Evolutionary conservation across 2,888 invertebrate species (phyloP).

Genomic region (Sarcophaga variegata): DNA sequence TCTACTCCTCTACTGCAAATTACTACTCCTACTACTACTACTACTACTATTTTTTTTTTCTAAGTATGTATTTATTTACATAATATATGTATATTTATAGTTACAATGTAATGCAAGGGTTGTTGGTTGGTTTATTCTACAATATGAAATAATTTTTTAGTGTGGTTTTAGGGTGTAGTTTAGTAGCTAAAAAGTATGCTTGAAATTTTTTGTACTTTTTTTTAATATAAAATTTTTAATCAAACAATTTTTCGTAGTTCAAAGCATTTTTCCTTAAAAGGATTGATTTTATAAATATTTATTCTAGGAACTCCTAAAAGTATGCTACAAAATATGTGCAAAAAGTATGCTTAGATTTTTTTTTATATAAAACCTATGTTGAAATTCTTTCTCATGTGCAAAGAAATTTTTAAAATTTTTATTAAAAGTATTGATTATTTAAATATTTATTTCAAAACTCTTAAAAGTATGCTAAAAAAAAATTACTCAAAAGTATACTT

Average conservation of each 20-base stretch:
- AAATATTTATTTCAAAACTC: not conserved
- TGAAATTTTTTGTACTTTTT: not conserved
- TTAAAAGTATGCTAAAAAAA: slow-evolving; percentile 3
- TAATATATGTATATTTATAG: slow-evolving; percentile 16
- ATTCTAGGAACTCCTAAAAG: not conserved
- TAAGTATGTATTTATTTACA: slow-evolving; percentile 7
- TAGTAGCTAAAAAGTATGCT: slow-evolving; percentile 30
- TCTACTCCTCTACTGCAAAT: not conserved
- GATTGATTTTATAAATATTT: not conserved
- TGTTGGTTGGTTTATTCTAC: slow-evolving; percentile 7
- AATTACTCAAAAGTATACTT: not conserved
- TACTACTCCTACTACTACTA: not conserved
- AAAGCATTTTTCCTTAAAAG: too few relatives aligned
- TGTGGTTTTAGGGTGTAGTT: slow-evolving; percentile 40
- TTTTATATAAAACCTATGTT: not conserved
- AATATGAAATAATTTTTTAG: slow-evolving; percentile 2
- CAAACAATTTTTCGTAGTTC: too few relatives aligned
- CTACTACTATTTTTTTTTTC: not conserved
- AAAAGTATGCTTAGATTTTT: not conserved
- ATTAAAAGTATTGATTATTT: too few relatives aligned
- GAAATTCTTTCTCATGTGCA: not conserved
- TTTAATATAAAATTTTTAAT: not conserved
- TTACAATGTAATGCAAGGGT: not conserved
- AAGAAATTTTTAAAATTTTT: too few relatives aligned
- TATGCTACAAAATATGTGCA: not conserved